Evolutionary conservation across 64 coral and sea anemone species (phyloP), one percentile per base, ranked within the genome.

Genomic region (Platygyra sinensis): DNA sequence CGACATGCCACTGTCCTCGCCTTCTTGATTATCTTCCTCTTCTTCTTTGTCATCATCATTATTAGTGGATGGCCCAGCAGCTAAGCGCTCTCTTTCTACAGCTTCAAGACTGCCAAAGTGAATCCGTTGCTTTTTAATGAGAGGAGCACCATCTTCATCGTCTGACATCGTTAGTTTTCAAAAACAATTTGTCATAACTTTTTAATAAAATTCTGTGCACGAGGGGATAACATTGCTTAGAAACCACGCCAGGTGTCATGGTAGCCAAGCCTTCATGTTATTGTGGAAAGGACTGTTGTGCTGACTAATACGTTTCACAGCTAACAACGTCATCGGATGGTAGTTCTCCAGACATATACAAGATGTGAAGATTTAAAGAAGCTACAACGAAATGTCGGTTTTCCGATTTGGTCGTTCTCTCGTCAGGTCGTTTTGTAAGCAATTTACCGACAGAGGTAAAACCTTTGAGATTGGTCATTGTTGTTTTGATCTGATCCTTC

Each of bases 51-150:
- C 73, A 10, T 90, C 93, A 0, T 57, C 93, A 0, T 57, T 76
- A 77, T 93, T 88, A n/a, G 65, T 82, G 81, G 87, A 63, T 29
- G 74, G 79, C 22, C 75, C 87, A 55, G 83, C 90, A 24, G 88
- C 82, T 46, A 99, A 65, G 19, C 91, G 94, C 29, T 99, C 94
- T 80, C 86, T 95, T 51, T 99, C 97, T 4, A 93, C 67, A 78
- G 93, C 85, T 88, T 99, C 97, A 52, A 99, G 89, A 83, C 97
- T 99, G 30, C 97, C 97, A 89, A 96, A 99, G 78, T 93, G 84
- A 64, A 99, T 99, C 51, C 92, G 89, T 30, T 93, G 97, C 74
- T 96, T 95, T 71, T 99, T 99, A 24, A 89, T 39, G 19, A 71
- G 74, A 18, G 94, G 94, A 62, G 86, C 92, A n/a, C 77, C 86